Evolutionary conservation across 2,113 vertebrate species (phyloP).

Genomic region (Planiliza haematocheilus): DNA sequence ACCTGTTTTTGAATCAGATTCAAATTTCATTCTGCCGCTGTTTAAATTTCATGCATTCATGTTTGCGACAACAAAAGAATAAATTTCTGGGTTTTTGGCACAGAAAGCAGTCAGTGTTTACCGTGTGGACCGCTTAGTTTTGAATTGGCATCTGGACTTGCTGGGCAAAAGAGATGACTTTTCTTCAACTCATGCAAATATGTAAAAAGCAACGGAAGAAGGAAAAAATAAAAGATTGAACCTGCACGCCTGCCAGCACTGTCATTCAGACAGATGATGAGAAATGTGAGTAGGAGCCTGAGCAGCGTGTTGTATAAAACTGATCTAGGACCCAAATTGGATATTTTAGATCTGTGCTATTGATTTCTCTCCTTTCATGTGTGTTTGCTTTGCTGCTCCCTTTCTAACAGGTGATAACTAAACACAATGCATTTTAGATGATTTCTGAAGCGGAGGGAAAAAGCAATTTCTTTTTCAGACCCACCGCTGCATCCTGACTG

Average conservation of each 20-base stretch:
- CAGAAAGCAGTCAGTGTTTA: slow-evolving; percentile 7
- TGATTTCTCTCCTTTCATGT: slow-evolving; percentile 45
- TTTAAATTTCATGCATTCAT: background rate
- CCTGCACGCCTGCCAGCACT: background rate
- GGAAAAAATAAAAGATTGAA: slow-evolving; percentile 15
- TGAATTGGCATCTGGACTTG: slow-evolving; percentile 28
- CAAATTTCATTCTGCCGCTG: background rate
- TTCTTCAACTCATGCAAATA: slow-evolving; percentile 12
- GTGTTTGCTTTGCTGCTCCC: slow-evolving; percentile 42
- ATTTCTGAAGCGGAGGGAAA: slow-evolving; percentile 32
- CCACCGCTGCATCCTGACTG: slow-evolving; percentile 31
- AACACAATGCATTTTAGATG: slow-evolving; percentile 41
- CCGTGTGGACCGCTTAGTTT: slow-evolving; percentile 1
- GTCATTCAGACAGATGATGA: slow-evolving; percentile 31
- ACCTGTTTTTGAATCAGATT: slow-evolving; percentile 1
- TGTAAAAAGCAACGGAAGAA: background rate
- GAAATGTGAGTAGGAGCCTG: slow-evolving; percentile 32
- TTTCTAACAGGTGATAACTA: slow-evolving; percentile 44
- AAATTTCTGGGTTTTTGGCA: slow-evolving; percentile 13
- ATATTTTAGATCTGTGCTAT: slow-evolving; percentile 38
- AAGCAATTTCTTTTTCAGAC: slow-evolving; percentile 56
- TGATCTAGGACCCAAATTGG: slow-evolving; percentile 32
- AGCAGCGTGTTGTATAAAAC: slow-evolving; percentile 14
- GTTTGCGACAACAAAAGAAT: background rate
- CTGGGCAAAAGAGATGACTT: slow-evolving; percentile 10